Conservation (phyloP, 2,113 vertebrate species). For the Ochotona curzoniae region DNA sequence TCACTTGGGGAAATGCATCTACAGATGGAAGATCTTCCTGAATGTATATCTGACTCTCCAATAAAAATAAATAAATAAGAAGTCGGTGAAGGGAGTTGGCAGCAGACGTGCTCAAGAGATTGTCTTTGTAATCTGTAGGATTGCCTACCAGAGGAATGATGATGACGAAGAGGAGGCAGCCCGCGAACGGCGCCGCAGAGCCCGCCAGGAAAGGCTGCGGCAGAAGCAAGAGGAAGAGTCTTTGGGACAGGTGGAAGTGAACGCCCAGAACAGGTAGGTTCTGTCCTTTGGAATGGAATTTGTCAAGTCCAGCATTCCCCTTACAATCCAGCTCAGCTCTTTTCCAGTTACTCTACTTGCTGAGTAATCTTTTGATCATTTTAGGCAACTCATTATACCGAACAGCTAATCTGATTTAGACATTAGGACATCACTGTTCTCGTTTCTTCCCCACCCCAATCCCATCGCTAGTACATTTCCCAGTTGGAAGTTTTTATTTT, state of each 20-base stretch:
- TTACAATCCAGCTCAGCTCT: not conserved
- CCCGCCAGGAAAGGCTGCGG: slow-evolving; percentile 94
- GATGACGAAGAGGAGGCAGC: slow-evolving; percentile 98
- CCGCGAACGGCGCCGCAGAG: slow-evolving; percentile 94
- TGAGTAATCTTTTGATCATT: not conserved
- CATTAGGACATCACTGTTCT: not conserved
- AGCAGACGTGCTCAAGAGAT: not conserved
- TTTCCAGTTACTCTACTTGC: not conserved
- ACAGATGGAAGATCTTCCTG: no score
- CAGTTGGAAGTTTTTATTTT: slow-evolving; percentile 1
- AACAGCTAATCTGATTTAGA: not conserved
- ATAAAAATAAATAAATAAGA: not conserved
- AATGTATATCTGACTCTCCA: no score
- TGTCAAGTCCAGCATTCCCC: not conserved
- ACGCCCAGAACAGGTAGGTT: slow-evolving; percentile 98
- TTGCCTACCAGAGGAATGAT: slow-evolving; percentile 90
- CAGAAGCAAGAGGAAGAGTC: slow-evolving; percentile 90
- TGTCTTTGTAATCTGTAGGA: slow-evolving; percentile 84
- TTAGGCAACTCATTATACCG: not conserved
- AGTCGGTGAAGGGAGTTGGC: not conserved
- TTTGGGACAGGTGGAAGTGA: slow-evolving; percentile 86
- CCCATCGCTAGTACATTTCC: not conserved
- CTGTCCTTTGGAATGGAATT: not conserved
- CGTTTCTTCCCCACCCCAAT: not conserved
- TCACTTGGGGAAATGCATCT: no score